Percentiles rank a stretch among this genome's conserved stretches.
Conservation (phyloP, 2,888 invertebrate species). For the Seladonia tumulorum region DNA sequence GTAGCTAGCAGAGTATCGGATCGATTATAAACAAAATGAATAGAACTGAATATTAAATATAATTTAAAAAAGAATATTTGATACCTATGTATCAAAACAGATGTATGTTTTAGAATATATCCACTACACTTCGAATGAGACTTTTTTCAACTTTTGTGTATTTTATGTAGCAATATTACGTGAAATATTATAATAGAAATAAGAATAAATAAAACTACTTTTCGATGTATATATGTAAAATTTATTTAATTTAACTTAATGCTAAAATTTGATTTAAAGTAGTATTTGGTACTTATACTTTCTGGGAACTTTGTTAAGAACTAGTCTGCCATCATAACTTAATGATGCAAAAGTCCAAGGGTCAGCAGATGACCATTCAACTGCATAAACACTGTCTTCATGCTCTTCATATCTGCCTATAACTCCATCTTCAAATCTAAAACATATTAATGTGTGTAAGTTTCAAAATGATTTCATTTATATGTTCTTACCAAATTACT, state of each 20-base stretch:
- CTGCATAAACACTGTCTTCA: conserved; percentile 98
- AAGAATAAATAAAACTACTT: conserved; percentile 64
- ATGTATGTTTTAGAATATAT: background rate
- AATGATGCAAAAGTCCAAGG: conserved; percentile 99
- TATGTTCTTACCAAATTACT: background rate
- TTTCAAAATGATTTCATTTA: background rate
- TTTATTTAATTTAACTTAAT: conserved; percentile 15
- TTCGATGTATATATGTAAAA: conserved; percentile 49
- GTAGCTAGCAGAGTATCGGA: conserved; percentile 94
- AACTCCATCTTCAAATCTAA: conserved; percentile 92
- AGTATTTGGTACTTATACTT: conserved; percentile 97
- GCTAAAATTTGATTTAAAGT: conserved; percentile 84
- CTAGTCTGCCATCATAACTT: conserved; percentile 97
- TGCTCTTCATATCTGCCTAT: conserved; percentile 97
- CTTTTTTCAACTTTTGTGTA: conserved; percentile 12
- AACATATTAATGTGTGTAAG: conserved; percentile 29
- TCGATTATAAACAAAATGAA: conserved; percentile 88
- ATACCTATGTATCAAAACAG: background rate
- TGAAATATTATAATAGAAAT: conserved; percentile 16
- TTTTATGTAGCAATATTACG: background rate
- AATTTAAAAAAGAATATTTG: background rate
- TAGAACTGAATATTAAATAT: conserved; percentile 50
- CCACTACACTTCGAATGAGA: background rate
- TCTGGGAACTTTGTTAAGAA: conserved; percentile 96
- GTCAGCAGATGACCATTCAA: conserved; percentile 98